These are phyloP conservation scores for Leptothorax acervorum DNA, from an alignment of 2,888 invertebrate species.

Conservation along the genomic window DNA sequence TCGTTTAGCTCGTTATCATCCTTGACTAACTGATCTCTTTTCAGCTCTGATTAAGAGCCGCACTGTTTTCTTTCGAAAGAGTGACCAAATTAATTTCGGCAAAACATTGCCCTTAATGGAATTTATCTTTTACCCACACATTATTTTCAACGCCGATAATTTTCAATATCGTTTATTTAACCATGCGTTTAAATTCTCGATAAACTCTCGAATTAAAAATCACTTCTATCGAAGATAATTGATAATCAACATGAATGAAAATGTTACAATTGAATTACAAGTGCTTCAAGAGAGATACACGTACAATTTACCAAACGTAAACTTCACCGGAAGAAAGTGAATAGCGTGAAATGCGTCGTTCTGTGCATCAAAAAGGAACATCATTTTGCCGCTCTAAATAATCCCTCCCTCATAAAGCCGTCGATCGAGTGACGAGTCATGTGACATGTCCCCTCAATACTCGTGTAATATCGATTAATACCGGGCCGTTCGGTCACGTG, in stretches of 20 bases:
- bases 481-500: slow-evolving; percentile 29
- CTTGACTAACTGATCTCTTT: background rate
- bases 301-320: no score
- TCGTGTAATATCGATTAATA: slow-evolving; percentile 49
- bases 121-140: background rate
- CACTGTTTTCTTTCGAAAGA: background rate
- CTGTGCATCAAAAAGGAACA: slow-evolving; percentile 14
- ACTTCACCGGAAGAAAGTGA: slow-evolving; percentile 7
- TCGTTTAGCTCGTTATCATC: slow-evolving; percentile 36
- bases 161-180: background rate
- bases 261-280: background rate
- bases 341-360: slow-evolving; percentile 3
- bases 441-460: slow-evolving; percentile 23
- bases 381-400: slow-evolving; percentile 46
- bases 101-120: background rate
- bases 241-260: background rate
- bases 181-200: background rate
- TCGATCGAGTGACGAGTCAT: slow-evolving; percentile 21
- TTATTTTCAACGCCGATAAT: background rate
- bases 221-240: background rate
- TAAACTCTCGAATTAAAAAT: background rate
- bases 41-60: background rate
- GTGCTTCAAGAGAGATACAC: background rate
- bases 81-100: background rate
- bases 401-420: slow-evolving; percentile 30